Conservation (phyloP, 1,140 invertebrate species). For the Pseudomyrmex gracilis region DNA sequence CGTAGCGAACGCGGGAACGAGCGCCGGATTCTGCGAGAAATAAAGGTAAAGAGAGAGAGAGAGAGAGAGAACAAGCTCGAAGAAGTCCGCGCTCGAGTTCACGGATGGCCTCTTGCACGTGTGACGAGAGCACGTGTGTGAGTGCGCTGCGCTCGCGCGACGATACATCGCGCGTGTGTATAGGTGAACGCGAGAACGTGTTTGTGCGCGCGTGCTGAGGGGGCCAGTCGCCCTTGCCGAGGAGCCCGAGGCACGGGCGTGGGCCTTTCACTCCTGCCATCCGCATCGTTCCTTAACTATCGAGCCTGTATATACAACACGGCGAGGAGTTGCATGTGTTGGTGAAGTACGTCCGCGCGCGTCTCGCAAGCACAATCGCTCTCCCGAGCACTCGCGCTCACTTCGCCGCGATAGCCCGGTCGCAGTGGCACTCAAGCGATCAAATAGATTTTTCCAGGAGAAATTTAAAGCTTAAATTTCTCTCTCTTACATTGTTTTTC, state of each 20-base stretch:
- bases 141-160: constrained; percentile 8
- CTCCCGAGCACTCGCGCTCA: constrained; percentile 66
- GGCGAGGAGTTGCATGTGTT: neutral
- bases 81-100: constrained; percentile 64
- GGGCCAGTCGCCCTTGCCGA: constrained; percentile 84
- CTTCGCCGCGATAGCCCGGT: constrained; percentile 60
- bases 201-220: constrained; percentile 73
- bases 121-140: constrained; percentile 44
- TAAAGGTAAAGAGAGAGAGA: constrained; percentile 8
- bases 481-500: too few species aligned
- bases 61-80: constrained; percentile 58
- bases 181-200: constrained; percentile 43
- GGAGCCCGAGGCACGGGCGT: constrained; percentile 85
- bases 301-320: constrained; percentile 39
- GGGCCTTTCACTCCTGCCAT: constrained; percentile 86
- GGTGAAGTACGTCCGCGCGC: constrained; percentile 42
- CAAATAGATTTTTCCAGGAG: constrained; percentile 21
- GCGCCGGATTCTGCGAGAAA: constrained; percentile 61
- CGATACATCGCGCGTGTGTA: constrained; percentile 31
- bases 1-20: constrained; percentile 9
- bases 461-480: neutral
- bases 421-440: constrained; percentile 52
- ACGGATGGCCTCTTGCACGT: constrained; percentile 72
- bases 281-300: constrained; percentile 79
- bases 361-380: constrained; percentile 67